Evolutionary conservation across 2,113 vertebrate genomes (phyloP).

Genomic region (Pedetes capensis): DNA sequence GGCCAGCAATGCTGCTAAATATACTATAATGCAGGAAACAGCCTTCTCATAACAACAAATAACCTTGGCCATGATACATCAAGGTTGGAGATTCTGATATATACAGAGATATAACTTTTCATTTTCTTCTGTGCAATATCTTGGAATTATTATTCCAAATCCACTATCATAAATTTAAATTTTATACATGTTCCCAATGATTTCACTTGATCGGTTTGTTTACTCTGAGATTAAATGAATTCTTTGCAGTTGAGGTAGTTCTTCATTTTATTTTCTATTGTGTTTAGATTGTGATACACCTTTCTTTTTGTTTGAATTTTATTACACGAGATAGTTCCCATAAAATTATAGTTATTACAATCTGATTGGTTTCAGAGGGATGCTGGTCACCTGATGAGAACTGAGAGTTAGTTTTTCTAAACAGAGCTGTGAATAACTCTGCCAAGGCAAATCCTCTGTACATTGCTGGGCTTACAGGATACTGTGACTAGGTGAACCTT

Average conservation of each 20-base stretch:
- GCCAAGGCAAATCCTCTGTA: background rate
- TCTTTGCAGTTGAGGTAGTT: background rate
- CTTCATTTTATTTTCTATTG: background rate
- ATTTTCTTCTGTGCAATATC: background rate
- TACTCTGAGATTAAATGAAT: background rate
- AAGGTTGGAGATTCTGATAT: background rate
- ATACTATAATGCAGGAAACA: background rate
- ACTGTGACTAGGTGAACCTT: background rate
- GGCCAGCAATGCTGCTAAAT: background rate
- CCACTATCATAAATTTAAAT: background rate
- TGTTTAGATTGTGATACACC: background rate
- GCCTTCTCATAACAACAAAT: background rate
- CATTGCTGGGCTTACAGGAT: background rate
- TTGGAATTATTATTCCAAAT: background rate
- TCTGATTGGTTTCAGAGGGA: constrained; percentile 19
- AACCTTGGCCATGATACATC: background rate
- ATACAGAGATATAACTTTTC: background rate
- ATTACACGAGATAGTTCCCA: background rate
- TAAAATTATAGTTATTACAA: constrained; percentile 35
- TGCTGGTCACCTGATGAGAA: background rate
- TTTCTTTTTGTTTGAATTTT: constrained; percentile 21
- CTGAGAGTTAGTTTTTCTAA: constrained; percentile 5
- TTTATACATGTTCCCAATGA: background rate
- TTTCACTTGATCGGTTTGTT: background rate
- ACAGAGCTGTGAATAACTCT: background rate